Evolutionary conservation across 2,113 vertebrate species (phyloP), one percentile per base, ranked within the genome.

Genomic region (Hippoglossus stenolepis): DNA sequence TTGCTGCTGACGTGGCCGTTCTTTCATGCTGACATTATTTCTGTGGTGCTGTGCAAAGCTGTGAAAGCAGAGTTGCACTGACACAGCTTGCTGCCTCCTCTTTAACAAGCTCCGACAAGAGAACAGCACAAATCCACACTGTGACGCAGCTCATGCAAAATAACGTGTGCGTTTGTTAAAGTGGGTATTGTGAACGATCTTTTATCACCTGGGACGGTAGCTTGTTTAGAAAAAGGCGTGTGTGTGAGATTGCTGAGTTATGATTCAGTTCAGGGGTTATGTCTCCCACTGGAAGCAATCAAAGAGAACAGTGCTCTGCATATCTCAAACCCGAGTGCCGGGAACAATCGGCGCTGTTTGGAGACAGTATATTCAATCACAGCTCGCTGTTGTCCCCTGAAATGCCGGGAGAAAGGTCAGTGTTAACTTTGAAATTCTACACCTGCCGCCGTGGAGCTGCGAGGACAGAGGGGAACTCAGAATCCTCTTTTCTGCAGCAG

Each of bases 201-300:
- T 57, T 53, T 6, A 58, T 4, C 24, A 45, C 24, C 61, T 49
- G 49, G 21, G 38, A 67, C 10, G 6, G n/a, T 35, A 56, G 18
- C 18, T n/a, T 14, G 1, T 51, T 66, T 57, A 10, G 21, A 57
- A 82, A 54, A 47, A 47, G 58, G 10, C 45, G 70, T 2, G 0
- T 82, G 65, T 75, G 60, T 85, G 77, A 14, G 31, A 73, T 82
- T 82, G 66, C 57, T 23, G 62, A 75, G 65, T 84, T 82, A 59
- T 87, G 79, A 86, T 88, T 86, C 83, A 87, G 82, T 88, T 84
- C 82, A 84, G 64, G 80, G 87, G 79, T 84, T 81, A 74, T 66
- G 61, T 35, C 70, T 90, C 92, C 82, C 88, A 45, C 6, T 26
- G 67, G 91, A 91, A 64, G 61, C 83, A 87, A 90, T 92, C 88